Percentiles rank a stretch among this genome's conserved stretches.
Conservation (phyloP, 2,888 invertebrate species). For the Apotomis betuletana region DNA sequence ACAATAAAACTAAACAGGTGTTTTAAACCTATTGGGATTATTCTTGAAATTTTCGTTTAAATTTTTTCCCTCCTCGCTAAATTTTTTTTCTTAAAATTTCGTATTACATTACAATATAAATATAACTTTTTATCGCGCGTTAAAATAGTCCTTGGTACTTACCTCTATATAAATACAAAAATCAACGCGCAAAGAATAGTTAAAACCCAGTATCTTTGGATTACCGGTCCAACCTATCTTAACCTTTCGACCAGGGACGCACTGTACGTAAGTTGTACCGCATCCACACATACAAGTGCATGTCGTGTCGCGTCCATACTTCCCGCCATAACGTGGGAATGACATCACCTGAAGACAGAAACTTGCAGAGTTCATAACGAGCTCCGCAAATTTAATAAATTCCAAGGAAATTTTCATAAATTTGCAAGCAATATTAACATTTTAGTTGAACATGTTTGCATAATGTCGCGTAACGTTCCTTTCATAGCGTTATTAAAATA, state of each 20-base stretch:
- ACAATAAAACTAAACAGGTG: too few relatives aligned
- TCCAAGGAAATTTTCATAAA: conserved; percentile 58
- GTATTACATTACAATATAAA: too few relatives aligned
- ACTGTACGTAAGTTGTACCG: conserved; percentile 40
- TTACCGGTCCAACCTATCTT: neutral
- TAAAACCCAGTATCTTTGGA: neutral
- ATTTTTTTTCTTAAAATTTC: too few relatives aligned
- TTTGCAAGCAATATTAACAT: conserved; percentile 42
- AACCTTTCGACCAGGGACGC: too few relatives aligned
- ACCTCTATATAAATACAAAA: too few relatives aligned
- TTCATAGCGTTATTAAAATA: conserved; percentile 11
- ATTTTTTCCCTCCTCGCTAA: too few relatives aligned
- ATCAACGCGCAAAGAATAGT: too few relatives aligned
- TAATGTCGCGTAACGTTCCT: conserved; percentile 11
- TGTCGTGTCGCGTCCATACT: conserved; percentile 43
- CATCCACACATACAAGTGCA: conserved; percentile 43
- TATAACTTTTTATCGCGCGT: too few relatives aligned
- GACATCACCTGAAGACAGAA: conserved; percentile 75
- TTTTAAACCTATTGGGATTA: too few relatives aligned
- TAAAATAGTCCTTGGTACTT: too few relatives aligned
- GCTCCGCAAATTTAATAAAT: conserved; percentile 69
- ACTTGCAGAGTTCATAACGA: conserved; percentile 66
- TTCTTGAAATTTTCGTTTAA: too few relatives aligned
- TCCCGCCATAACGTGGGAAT: conserved; percentile 69
- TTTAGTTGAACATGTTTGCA: conserved; percentile 35